Percentiles rank a stretch among this genome's conserved stretches.
These are phyloP conservation scores for Apis cerana DNA, from an alignment of 1,140 invertebrate genomes.

Conservation along the genomic window DNA sequence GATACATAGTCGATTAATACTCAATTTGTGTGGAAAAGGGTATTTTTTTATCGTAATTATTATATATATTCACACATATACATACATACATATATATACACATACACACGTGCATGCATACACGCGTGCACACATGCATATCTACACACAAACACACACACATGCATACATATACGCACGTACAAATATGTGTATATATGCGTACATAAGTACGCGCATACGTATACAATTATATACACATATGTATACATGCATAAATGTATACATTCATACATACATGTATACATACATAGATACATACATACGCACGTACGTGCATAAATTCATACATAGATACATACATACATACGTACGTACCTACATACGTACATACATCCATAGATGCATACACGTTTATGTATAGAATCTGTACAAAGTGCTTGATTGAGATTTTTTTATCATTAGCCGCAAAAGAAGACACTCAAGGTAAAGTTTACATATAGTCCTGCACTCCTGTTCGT, in stretches of 20 bases:
- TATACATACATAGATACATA: conserved; percentile 34
- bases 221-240: conserved; percentile 28
- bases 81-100: conserved; percentile 43
- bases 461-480: conserved; percentile 75
- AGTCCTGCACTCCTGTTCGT: conserved; percentile 55
- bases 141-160: conserved; percentile 44
- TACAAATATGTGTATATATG: conserved; percentile 48
- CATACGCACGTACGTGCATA: conserved; percentile 39
- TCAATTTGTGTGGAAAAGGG: conserved; percentile 76
- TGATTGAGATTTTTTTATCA: conserved; percentile 73
- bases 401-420: conserved; percentile 79
- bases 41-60: conserved; percentile 65
- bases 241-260: conserved; percentile 45
- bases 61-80: conserved; percentile 56
- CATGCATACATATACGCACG: conserved; percentile 47
- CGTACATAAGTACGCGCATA: conserved; percentile 37
- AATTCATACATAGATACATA: conserved; percentile 29
- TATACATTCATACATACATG: conserved; percentile 36
- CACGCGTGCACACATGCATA: conserved; percentile 26
- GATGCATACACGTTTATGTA: conserved; percentile 50
- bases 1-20: conserved; percentile 71
- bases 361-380: conserved; percentile 47
- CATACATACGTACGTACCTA: conserved; percentile 44
- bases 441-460: conserved; percentile 79
- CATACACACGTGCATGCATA: conserved; percentile 38